Evolutionary conservation across 1,140 invertebrate species (phyloP), one percentile per base, ranked within the genome.

Genomic region (Pseudoatta argentina): DNA sequence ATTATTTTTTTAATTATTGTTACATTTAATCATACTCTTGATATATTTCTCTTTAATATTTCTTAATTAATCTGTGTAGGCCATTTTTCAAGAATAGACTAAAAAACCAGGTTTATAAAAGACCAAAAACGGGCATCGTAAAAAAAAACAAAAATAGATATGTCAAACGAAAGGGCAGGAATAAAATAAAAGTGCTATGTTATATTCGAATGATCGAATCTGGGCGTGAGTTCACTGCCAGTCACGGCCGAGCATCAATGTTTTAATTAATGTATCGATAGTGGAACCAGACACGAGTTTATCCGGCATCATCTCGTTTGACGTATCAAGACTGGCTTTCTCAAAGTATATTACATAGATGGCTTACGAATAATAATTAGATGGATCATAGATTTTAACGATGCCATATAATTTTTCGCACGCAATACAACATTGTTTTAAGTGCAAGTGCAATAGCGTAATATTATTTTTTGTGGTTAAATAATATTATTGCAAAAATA

Each of bases 251-350:
- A 86, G 86, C 82, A 85, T 72, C 88, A 88, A 93, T 93, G 87
- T 93, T 93, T 93, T 93, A 93, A 93, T 93, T 93, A 93, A 93
- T 92, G 87, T 92, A 92, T 93, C 82, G 93, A 93, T 93, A 92
- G 88, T 85, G 81, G 67, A 72, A 59, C 44, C 86, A 73, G 55
- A 55, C 57, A 87, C 63, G 48, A 64, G 55, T 77, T 73, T 86
- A 87, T 89, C 61, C 78, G 59, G 81, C 73, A 73, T 85, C 86
- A 59, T 76, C 51, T 72, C 16, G 16, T 71, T 39, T 61, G 73
- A 88, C 86, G 81, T 83, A 89, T 88, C 73, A 66, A 39, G 66
- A 87, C 53, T 78, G 85, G 66, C 66, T 75, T 14, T n/a, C 24
- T 16, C 48, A 44, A 63, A 85, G n/a, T 87, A 39, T 39, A 39